phyloP scores from a whole-genome alignment of 2,888 invertebrate species.

The Labia minor region DNA sequence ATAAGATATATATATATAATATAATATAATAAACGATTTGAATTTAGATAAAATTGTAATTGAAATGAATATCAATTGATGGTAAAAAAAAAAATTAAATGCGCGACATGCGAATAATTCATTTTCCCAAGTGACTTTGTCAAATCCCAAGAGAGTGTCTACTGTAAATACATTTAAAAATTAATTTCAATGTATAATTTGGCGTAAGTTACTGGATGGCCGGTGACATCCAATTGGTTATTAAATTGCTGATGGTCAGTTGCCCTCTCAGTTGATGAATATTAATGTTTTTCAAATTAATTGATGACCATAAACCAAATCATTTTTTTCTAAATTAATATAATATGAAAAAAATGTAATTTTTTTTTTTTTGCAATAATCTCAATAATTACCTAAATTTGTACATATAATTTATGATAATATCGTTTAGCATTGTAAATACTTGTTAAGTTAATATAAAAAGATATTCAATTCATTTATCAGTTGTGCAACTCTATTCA shows the following conservation, averaged over 20 bases:
- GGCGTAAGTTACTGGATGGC: neutral
- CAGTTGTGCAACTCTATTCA: neutral
- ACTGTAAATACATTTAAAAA: neutral
- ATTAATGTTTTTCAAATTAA: neutral
- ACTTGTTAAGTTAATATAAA: neutral
- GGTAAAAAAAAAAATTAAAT: neutral
- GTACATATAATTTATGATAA: neutral
- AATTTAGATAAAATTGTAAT: too few species aligned
- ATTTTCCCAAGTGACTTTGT: neutral
- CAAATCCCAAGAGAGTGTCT: neutral
- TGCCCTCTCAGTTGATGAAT: neutral
- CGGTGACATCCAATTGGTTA: neutral
- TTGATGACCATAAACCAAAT: neutral
- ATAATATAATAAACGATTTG: too few species aligned
- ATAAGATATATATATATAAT: too few species aligned
- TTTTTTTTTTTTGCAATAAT: neutral
- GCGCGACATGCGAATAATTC: neutral
- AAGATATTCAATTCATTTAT: neutral
- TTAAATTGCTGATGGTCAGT: neutral
- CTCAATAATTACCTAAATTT: neutral
- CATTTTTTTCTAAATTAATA: neutral
- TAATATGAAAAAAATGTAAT: neutral
- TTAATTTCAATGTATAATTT: neutral
- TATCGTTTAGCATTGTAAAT: neutral
- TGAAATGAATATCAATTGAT: neutral